These are phyloP conservation scores for Opisthograptis luteolata DNA, from an alignment of 2,888 invertebrate genomes.

Conservation along the genomic window DNA sequence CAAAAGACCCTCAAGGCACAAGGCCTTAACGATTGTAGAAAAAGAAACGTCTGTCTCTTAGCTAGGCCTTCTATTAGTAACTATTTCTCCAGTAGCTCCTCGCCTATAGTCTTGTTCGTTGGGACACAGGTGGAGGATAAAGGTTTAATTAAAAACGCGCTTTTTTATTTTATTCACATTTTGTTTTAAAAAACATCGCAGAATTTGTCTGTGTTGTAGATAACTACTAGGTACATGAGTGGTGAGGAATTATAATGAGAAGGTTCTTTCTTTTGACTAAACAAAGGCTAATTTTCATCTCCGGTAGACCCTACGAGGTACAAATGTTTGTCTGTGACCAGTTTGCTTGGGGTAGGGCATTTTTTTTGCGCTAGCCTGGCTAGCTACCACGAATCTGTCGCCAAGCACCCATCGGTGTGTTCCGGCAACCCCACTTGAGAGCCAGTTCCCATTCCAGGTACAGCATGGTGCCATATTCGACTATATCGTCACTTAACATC, in stretches of 20 bases:
- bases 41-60: no score
- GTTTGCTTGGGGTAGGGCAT: no score
- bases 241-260: conserved; percentile 15
- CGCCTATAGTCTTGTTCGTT: conserved; percentile 31
- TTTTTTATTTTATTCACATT: conserved; percentile 37
- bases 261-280: conserved; percentile 10
- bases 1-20: no score
- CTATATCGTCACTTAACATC: no score
- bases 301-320: background rate
- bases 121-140: conserved; percentile 40
- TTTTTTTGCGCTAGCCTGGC: no score
- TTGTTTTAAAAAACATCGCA: conserved; percentile 33
- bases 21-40: no score
- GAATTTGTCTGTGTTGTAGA: conserved; percentile 14
- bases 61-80: background rate
- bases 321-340: background rate
- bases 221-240: conserved; percentile 6
- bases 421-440: no score
- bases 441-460: no score
- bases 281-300: background rate
- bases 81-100: background rate
- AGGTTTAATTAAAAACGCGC: conserved; percentile 41
- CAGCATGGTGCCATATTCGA: no score
- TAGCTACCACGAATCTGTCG: no score
- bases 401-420: no score